Evolutionary conservation across 2,888 invertebrate species (phyloP).

Genomic region (Thereva unica): DNA sequence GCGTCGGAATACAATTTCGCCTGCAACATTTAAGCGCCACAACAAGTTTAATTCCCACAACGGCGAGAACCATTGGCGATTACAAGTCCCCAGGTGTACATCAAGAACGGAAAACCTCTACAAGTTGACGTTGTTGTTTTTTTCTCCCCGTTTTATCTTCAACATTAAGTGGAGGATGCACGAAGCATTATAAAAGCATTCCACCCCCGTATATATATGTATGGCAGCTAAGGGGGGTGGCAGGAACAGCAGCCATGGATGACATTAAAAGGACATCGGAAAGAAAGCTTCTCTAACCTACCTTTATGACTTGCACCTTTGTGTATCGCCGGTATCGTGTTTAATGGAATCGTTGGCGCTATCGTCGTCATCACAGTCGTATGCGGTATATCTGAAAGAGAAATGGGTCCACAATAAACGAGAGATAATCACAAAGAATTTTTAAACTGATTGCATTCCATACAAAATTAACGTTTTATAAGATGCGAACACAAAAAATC

Average conservation of each 20-base stretch:
- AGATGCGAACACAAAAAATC: background rate
- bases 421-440: background rate
- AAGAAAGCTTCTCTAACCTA: constrained; percentile 44
- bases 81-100: too few species aligned
- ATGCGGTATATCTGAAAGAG: constrained; percentile 56
- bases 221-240: background rate
- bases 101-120: background rate
- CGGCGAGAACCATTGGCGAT: too few species aligned
- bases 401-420: background rate
- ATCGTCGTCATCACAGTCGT: constrained; percentile 57
- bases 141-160: background rate
- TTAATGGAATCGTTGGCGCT: constrained; percentile 55
- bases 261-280: constrained; percentile 33
- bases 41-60: too few species aligned
- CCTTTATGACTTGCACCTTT: constrained; percentile 56
- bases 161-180: constrained; percentile 12
- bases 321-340: constrained; percentile 52
- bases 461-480: constrained; percentile 1
- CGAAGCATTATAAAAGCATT: constrained; percentile 26
- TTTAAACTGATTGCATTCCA: constrained; percentile 5
- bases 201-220: background rate
- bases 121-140: constrained; percentile 13
- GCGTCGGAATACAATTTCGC: too few species aligned
- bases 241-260: constrained; percentile 2
- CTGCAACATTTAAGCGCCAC: too few species aligned